phyloP scores from a whole-genome alignment of 2,113 vertebrate genomes.

The Megalops atlanticus region DNA sequence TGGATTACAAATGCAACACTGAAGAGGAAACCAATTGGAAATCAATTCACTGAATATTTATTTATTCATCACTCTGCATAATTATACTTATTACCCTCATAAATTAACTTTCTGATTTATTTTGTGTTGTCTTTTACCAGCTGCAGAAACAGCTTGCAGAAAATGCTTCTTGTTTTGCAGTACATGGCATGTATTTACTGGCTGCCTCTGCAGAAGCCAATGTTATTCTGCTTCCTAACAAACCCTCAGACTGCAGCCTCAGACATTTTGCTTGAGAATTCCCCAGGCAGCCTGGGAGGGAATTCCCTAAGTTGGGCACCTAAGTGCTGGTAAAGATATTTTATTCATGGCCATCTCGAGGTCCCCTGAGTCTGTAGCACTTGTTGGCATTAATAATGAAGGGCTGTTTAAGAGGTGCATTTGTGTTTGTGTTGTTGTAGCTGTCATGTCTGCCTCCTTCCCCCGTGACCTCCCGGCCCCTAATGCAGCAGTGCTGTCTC shows the following conservation, averaged over 20 bases:
- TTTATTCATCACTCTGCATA: no score
- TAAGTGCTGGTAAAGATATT: background rate
- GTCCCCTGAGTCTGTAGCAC: background rate
- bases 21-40: background rate
- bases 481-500: background rate
- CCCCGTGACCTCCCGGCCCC: slow-evolving; percentile 17
- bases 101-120: background rate
- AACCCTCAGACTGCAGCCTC: background rate
- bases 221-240: background rate
- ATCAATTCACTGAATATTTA: no score
- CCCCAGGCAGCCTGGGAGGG: background rate
- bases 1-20: no score
- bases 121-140: background rate
- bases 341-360: background rate
- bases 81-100: background rate
- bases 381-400: slow-evolving; percentile 2
- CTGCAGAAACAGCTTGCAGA: background rate
- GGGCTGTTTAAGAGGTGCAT: background rate
- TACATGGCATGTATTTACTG: background rate
- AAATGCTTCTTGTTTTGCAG: background rate
- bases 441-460: slow-evolving; percentile 6
- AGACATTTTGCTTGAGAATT: background rate
- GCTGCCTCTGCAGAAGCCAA: background rate
- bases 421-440: slow-evolving; percentile 4
- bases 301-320: background rate